Evolutionary conservation across 2,113 vertebrate genomes (phyloP), one percentile per base, ranked within the genome.

Genomic region (Neotoma lepida): DNA sequence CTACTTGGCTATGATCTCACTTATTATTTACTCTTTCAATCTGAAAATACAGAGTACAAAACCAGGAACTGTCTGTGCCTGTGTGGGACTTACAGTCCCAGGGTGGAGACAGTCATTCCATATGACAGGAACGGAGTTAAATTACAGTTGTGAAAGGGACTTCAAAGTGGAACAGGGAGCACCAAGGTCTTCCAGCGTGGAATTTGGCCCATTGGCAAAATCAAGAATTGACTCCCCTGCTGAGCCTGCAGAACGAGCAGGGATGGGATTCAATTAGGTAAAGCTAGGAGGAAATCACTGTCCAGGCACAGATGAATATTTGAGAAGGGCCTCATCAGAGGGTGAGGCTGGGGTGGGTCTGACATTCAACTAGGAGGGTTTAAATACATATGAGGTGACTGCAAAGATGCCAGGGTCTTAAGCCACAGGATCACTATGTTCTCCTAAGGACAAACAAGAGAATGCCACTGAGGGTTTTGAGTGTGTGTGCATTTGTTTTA

Each of bases 11-110:
- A 64, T 4, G n/a, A 78, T 61, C 74, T 96, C 61, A 18, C 9
- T 54, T 81, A 56, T 41, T 87, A 89, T 35, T 80, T 73, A n/a
- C 77, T 56, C 33, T 92, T 76, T 88, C 24, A 70, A 26, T 76
- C 15, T 35, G 78, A 88, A 92, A 91, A n/a, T 82, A 54, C 9
- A 82, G 44, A 81, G 1, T 58, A 30, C 14, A 56, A 96, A 90
- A 68, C 63, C 49, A 64, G 86, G 77, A 61, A 81, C 15, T 15
- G 14, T 63, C 30, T 54, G 44, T 64, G 41, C 28, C 49, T 26
- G 26, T 35, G 58, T 58, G 24, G 17, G 63, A 18, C 28, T 54
- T 41, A 28, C 9, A 56, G 54, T 74, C 35, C 24, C 56, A 39
- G 35, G 18, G 8, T 1, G 14, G 58, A 63, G 82, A 56, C 1